These are phyloP conservation scores for Centroberyx gerrardi DNA, from an alignment of 2,797 vertebrate genomes.

Conservation along the genomic window DNA sequence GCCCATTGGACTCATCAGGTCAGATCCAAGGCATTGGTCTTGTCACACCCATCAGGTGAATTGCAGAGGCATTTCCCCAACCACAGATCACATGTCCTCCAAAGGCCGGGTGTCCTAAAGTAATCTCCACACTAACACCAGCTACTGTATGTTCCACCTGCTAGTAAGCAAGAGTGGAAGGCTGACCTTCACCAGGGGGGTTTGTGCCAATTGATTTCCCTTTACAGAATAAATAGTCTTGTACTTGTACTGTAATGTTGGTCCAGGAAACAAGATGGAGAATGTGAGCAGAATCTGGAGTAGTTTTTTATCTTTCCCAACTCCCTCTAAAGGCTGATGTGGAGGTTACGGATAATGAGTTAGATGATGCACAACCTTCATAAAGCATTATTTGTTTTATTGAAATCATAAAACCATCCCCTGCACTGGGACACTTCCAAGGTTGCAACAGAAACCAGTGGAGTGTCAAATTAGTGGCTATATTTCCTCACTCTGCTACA, in stretches of 20 bases:
- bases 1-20: slow-evolving; percentile 96
- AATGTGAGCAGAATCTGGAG: not conserved
- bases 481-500: too few relatives aligned
- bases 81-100: not conserved
- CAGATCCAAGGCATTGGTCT: slow-evolving; percentile 50
- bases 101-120: not conserved
- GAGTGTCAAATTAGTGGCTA: too few relatives aligned
- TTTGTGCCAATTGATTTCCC: too few relatives aligned
- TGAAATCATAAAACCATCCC: too few relatives aligned
- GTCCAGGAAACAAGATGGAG: not conserved
- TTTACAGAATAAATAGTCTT: too few relatives aligned
- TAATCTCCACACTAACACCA: not conserved
- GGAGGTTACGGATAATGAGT: too few relatives aligned
- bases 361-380: too few relatives aligned
- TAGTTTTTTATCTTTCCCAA: too few relatives aligned
- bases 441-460: too few relatives aligned
- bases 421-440: too few relatives aligned
- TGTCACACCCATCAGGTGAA: not conserved
- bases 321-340: too few relatives aligned
- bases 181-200: not conserved
- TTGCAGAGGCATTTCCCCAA: not conserved
- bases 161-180: not conserved
- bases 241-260: not conserved
- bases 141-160: not conserved
- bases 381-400: too few relatives aligned